phyloP scores from a whole-genome alignment of 2,888 invertebrate genomes.

The Norana najaformis region DNA sequence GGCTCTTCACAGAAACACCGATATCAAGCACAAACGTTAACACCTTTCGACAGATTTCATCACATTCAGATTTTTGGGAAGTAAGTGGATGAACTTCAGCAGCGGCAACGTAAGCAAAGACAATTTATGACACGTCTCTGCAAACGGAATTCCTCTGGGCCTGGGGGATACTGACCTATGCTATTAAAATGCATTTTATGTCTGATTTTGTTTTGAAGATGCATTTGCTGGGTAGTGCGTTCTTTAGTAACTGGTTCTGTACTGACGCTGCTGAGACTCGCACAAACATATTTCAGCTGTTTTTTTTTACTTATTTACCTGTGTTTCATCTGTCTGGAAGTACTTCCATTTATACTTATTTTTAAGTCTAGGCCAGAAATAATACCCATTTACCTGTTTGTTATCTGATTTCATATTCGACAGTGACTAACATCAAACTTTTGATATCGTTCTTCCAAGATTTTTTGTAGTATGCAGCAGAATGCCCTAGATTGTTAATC shows the following conservation, averaged over 20 bases:
- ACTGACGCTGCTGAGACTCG: background rate
- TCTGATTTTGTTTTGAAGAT: no score
- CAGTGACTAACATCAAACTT: no score
- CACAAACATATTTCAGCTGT: background rate
- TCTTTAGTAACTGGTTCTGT: background rate
- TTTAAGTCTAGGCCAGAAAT: background rate
- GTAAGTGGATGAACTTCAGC: background rate
- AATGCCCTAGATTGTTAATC: background rate
- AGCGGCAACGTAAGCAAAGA: background rate
- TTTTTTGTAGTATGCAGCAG: background rate
- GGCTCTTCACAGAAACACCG: background rate
- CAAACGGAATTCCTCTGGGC: no score
- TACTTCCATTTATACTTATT: background rate
- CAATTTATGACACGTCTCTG: background rate
- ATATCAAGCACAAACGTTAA: background rate
- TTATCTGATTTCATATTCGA: conserved; percentile 14
- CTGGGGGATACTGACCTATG: no score
- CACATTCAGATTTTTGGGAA: background rate
- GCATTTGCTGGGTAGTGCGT: no score
- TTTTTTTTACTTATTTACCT: background rate
- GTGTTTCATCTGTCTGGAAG: background rate
- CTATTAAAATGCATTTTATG: no score
- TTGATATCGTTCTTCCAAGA: no score
- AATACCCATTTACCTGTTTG: background rate
- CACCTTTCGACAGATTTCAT: background rate